A percentile compares a stretch with the other conserved stretches of the same genome.
Conservation (phyloP, 2,888 invertebrate genomes). For the Mimas tiliae region DNA sequence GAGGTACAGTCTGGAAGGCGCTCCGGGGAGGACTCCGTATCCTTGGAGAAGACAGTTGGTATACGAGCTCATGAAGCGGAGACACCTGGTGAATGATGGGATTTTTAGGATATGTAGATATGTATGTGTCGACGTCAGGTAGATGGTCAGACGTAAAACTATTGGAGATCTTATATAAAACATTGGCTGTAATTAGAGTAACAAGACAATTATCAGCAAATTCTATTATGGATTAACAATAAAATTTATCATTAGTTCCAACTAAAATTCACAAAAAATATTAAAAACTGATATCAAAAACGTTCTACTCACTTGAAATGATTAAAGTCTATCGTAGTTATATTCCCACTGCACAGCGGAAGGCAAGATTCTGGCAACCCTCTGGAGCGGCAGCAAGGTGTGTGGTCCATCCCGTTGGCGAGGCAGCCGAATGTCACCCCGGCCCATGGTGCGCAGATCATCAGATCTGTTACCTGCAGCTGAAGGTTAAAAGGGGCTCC, state of each 20-base stretch:
- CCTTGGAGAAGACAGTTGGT: slow-evolving; percentile 93
- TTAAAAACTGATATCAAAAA: background rate
- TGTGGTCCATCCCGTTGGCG: slow-evolving; percentile 92
- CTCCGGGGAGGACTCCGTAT: slow-evolving; percentile 91
- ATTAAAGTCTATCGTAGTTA: slow-evolving; percentile 91
- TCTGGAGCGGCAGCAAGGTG: slow-evolving; percentile 90
- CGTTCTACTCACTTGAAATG: slow-evolving; percentile 89
- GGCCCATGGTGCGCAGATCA: slow-evolving; percentile 96
- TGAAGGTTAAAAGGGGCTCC: slow-evolving; percentile 61
- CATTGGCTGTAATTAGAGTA: no score
- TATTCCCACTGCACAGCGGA: slow-evolving; percentile 91
- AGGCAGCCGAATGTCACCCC: slow-evolving; percentile 91
- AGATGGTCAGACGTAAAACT: no score
- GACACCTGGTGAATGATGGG: slow-evolving; percentile 75
- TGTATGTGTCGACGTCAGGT: background rate
- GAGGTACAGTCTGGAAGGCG: slow-evolving; percentile 88
- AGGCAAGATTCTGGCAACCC: slow-evolving; percentile 91
- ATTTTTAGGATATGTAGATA: background rate
- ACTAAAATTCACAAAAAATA: background rate
- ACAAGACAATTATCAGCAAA: no score
- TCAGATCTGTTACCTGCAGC: slow-evolving; percentile 91
- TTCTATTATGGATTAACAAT: no score
- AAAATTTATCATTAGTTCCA: no score
- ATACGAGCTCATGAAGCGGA: slow-evolving; percentile 92
- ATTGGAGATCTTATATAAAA: no score